A percentile compares a stretch with the other conserved stretches of the same genome.
Conservation (phyloP, 2,888 invertebrate species). For the Scaptomyza cyrtandrae region DNA sequence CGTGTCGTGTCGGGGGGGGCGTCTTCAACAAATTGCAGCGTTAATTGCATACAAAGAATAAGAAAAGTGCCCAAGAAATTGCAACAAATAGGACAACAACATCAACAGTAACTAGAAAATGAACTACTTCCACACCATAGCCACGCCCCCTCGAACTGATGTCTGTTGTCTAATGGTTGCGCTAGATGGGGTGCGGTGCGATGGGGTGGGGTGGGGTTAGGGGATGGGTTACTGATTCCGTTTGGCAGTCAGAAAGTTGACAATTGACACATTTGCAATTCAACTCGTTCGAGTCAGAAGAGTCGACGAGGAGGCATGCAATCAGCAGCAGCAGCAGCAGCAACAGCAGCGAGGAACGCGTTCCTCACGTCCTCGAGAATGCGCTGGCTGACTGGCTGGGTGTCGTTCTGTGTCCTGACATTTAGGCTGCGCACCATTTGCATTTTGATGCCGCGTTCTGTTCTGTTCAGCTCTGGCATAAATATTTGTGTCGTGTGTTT, state of each 20-base stretch:
- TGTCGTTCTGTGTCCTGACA: constrained; percentile 38
- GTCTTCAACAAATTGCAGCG: constrained; percentile 68
- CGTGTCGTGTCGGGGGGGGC: neutral
- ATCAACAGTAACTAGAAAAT: constrained; percentile 10
- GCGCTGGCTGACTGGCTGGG: neutral
- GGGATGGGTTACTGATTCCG: constrained; percentile 46
- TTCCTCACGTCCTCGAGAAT: constrained; percentile 33
- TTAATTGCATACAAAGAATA: constrained; percentile 77
- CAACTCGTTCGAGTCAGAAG: constrained; percentile 64
- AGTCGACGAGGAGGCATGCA: constrained; percentile 29
- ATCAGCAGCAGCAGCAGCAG: constrained; percentile 40
- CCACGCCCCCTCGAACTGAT: constrained; percentile 7
- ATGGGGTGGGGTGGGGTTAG: neutral
- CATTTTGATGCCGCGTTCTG: constrained; percentile 69
- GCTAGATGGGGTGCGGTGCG: neutral
- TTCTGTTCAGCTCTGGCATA: constrained; percentile 55
- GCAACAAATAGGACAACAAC: constrained; percentile 65
- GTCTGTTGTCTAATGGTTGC: constrained; percentile 15
- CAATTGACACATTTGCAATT: constrained; percentile 81
- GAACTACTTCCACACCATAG: neutral
- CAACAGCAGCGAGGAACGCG: constrained; percentile 14
- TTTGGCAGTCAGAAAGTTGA: constrained; percentile 71
- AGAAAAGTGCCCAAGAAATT: constrained; percentile 76
- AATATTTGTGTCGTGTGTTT: constrained; percentile 81
- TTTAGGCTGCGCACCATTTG: constrained; percentile 71